Evolutionary conservation across 2,888 invertebrate species (phyloP), one percentile per base, ranked within the genome.

Genomic region (Geophilus truncorum): DNA sequence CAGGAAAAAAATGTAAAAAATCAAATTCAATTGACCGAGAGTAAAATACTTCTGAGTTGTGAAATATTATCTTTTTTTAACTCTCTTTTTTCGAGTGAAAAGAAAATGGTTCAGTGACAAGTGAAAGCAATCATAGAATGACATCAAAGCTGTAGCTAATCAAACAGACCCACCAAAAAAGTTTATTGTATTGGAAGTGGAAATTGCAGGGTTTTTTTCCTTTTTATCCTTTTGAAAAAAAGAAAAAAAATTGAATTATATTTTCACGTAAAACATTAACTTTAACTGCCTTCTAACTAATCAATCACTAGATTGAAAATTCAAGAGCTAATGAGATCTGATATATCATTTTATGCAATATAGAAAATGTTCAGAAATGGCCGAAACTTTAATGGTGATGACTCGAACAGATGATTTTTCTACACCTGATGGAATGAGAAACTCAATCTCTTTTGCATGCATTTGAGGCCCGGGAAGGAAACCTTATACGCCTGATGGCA

Each of bases 141-240:
- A 25, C 70, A 70, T 70, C 70, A 70, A 70, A 70, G 70, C 70
- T 25, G 70, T 12, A 70, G 70, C 70, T 25, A 70, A 70, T 28
- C 70, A 25, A 70, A 70, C 70, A 70, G 4, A 51, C 18, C 12
- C 25, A 70, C 7, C 5, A 45, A 45, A 45, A 45, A 45, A 45
- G n/a, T 3, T 45, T 45, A n/a, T 45, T 51, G 51, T 51, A 51
- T 51, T 51, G 18, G 51, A 51, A 51, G 18, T 51, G 51, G 51
- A 51, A 51, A 32, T 32, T 6, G 32, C 32, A 32, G 5, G 3
- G n/a, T 18, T 51, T 51, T 51, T 51, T 51, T n/a, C 6, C 18
- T n/a, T 45, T 18, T 18, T 51, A 7, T 51, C 18, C 18, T 51
- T 51, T 12, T 7, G 6, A 51, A 21, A n/a, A n/a, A 1, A 7